Base-by-base conservation (phyloP, 2,113 vertebrate species). In the Fukomys damarensis region DNA sequence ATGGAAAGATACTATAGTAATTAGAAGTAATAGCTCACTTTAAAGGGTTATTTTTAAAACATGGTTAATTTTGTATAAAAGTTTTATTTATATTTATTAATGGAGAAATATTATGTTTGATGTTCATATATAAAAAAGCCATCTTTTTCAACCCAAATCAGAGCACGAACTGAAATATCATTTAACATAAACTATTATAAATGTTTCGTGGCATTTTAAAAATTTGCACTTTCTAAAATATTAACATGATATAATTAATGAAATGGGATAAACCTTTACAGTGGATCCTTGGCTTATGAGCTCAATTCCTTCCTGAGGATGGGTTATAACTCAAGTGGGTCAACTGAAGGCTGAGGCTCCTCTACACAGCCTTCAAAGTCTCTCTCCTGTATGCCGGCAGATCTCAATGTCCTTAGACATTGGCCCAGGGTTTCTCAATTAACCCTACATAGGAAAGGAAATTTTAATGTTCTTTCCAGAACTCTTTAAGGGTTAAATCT, bases 11-110 rank as follows among this genome's bases (percentile, higher is more conserved):
- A 43, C 26, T 91, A 30, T 43, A 89, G 54, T 56, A 58, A 58
- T 94, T 91, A 91, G 52, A 92, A 91, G 74, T 7, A 68, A 49
- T 38, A 91, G 35, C 30, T 93, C 24, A 91, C 41, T 79, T 89
- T 56, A 54, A 91, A 91, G 79, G 7, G 12, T 10, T 74, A 3
- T 46, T 93, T 96, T 80, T 20, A 0, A 58, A 97, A 79, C 13
- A 90, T 38, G 76, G 41, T 22, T 83, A 82, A 59, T 94, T 91
- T 86, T 82, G 13, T 22, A 82, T 22, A 63, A 77, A 93, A 70
- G 32, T 72, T 84, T 82, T 84, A 84, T 93, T 92, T 85, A 3
- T 52, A 80, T 49, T 82, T 79, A 76, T 49, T n/a, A 87, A 43
- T 65, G 81, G 28, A 91, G 32, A 96, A 93, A 70, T 35, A 13